phyloP scores from a whole-genome alignment of 2,797 vertebrate genomes.

The Galaxias olidus region DNA sequence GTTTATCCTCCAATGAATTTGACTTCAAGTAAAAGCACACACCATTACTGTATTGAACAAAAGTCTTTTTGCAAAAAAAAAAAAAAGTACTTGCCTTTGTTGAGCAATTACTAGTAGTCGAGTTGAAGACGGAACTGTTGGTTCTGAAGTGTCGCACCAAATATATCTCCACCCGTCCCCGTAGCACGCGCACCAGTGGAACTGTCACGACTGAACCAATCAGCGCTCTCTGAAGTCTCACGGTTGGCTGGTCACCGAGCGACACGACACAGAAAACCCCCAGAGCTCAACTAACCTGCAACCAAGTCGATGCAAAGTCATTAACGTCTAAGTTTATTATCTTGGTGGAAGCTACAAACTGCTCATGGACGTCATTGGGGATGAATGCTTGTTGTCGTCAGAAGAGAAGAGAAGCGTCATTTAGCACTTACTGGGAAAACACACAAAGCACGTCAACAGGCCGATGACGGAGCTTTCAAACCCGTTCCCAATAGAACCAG shows the following conservation, averaged over 20 bases:
- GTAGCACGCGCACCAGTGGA: conserved; percentile 5
- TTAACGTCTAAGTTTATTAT: neutral
- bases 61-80: neutral
- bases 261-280: neutral
- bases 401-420: neutral
- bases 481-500: no score
- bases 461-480: no score
- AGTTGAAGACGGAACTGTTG: conserved; percentile 10
- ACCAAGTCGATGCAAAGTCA: neutral
- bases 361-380: neutral
- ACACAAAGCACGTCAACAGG: no score
- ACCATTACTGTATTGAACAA: neutral
- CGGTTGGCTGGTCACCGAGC: neutral
- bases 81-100: conserved; percentile 40
- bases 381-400: neutral
- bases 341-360: neutral
- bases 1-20: no score
- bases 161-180: conserved; percentile 13
- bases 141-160: conserved; percentile 3
- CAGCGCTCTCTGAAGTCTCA: conserved; percentile 15
- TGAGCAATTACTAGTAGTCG: neutral
- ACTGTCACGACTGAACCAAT: conserved; percentile 36
- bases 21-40: no score
- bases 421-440: no score
- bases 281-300: neutral